These are phyloP conservation scores for Diaphora mendica DNA, from an alignment of 2,888 invertebrate genomes.

Conservation along the genomic window DNA sequence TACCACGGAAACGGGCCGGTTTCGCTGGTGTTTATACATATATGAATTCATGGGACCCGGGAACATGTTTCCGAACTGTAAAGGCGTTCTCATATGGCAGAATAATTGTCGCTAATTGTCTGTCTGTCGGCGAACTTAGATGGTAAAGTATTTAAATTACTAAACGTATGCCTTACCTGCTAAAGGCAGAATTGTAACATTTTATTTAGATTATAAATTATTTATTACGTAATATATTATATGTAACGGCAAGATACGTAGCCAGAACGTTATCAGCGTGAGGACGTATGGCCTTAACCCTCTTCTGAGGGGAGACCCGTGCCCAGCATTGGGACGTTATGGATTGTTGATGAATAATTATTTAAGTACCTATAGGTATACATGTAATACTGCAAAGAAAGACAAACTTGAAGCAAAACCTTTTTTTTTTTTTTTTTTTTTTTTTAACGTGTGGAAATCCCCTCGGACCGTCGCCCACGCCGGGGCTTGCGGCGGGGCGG, in stretches of 20 bases:
- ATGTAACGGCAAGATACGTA: too few relatives aligned
- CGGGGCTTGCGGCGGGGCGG: too few relatives aligned
- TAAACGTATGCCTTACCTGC: background rate
- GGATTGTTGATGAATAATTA: too few relatives aligned
- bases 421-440: too few relatives aligned
- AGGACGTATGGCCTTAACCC: too few relatives aligned
- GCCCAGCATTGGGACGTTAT: too few relatives aligned
- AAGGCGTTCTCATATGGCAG: constrained; percentile 14
- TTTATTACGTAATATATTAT: too few relatives aligned
- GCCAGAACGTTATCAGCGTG: too few relatives aligned
- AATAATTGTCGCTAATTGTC: constrained; percentile 18
- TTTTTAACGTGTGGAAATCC: too few relatives aligned
- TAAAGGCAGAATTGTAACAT: background rate
- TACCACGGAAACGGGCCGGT: constrained; percentile 51
- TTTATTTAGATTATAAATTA: too few relatives aligned
- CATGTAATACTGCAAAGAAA: background rate
- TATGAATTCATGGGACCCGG: constrained; percentile 44
- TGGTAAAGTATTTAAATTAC: background rate
- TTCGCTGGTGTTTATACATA: constrained; percentile 25
- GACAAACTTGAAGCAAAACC: background rate
- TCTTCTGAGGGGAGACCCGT: too few relatives aligned
- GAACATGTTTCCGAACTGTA: constrained; percentile 45
- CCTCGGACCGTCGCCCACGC: too few relatives aligned
- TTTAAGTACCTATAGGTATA: background rate
- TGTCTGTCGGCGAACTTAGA: background rate